These are phyloP conservation scores for Morinoia aosen DNA, from an alignment of 2,888 invertebrate genomes.

Conservation along the genomic window DNA sequence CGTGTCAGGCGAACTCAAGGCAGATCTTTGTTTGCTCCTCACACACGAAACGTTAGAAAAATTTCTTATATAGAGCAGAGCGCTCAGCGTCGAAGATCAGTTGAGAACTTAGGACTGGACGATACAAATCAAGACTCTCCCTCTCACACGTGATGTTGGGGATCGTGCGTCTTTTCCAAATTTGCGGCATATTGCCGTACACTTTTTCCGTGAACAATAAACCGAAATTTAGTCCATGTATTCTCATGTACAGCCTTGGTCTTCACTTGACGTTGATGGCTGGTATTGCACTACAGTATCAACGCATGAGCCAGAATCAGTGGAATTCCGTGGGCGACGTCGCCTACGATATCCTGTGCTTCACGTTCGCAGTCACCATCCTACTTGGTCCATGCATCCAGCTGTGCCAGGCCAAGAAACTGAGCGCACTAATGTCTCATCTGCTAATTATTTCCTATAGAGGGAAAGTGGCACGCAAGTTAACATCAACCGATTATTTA, in stretches of 20 bases:
- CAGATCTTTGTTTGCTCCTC: background rate
- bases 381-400: background rate
- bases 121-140: background rate
- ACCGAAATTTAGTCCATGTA: conserved; percentile 22
- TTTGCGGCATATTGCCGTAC: conserved; percentile 31
- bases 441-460: background rate
- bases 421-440: background rate
- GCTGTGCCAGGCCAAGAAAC: conserved; percentile 4
- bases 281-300: background rate
- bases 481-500: background rate
- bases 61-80: background rate
- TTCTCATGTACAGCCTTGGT: conserved; percentile 1
- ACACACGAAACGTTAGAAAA: background rate
- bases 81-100: background rate
- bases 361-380: conserved; percentile 23
- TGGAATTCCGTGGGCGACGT: conserved; percentile 31
- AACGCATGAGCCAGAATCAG: background rate
- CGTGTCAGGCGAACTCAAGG: background rate
- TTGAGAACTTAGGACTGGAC: background rate
- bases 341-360: background rate
- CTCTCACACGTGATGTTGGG: background rate
- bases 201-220: background rate
- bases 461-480: background rate
- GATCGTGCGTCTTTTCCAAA: background rate
- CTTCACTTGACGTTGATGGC: background rate